These are phyloP conservation scores for Palythoa heliodiscus DNA, from an alignment of 92 coral and sea anemone species.

Conservation along the genomic window DNA sequence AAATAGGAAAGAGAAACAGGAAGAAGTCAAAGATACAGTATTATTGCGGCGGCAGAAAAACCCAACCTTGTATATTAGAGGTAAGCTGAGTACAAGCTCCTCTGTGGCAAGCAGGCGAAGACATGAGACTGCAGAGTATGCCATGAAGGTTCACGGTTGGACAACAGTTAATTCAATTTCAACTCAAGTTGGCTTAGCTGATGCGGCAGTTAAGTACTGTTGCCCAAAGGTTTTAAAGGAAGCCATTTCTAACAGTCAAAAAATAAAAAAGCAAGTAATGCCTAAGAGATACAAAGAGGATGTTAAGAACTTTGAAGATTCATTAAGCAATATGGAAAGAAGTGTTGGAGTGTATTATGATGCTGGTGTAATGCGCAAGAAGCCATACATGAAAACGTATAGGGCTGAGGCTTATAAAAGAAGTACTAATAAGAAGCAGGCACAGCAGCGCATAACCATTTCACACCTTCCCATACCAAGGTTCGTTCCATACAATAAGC, in stretches of 20 bases:
- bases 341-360: conserved; percentile 43
- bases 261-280: conserved; percentile 17
- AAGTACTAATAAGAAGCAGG: conserved; percentile 19
- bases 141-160: conserved; percentile 51
- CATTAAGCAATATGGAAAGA: conserved; percentile 37
- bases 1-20: background rate
- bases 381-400: conserved; percentile 24
- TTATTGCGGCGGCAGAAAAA: background rate
- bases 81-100: conserved; percentile 1
- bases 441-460: conserved; percentile 36
- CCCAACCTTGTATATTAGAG: background rate
- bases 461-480: conserved; percentile 17
- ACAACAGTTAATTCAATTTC: conserved; percentile 8
- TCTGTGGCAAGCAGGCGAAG: background rate
- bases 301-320: conserved; percentile 24
- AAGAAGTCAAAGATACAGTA: background rate
- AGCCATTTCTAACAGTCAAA: background rate
- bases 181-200: conserved; percentile 43
- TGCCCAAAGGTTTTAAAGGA: background rate
- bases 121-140: conserved; percentile 37
- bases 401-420: conserved; percentile 23
- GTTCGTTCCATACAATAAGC: background rate
- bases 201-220: conserved; percentile 39
- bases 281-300: conserved; percentile 2
- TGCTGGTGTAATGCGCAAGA: conserved; percentile 51